These are phyloP conservation scores for Andricus grossulariae DNA, from an alignment of 1,140 invertebrate species.

Conservation along the genomic window DNA sequence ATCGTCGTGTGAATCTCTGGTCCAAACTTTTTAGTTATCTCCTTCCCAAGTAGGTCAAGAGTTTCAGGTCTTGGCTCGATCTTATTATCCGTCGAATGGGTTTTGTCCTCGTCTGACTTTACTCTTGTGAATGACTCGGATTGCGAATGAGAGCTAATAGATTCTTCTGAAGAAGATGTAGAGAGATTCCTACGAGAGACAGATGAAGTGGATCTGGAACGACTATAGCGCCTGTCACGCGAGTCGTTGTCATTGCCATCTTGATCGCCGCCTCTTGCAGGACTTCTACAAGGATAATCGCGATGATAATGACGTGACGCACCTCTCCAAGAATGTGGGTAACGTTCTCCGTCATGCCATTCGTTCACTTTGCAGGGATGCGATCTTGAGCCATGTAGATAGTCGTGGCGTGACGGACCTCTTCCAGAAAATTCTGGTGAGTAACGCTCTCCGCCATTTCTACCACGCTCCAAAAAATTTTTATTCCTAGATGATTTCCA, in stretches of 20 bases:
- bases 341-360: too few relatives aligned
- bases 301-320: too few relatives aligned
- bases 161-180: background rate
- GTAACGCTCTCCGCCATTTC: background rate
- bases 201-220: too few relatives aligned
- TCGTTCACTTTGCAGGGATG: too few relatives aligned
- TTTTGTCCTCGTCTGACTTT: background rate
- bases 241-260: too few relatives aligned
- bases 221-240: too few relatives aligned
- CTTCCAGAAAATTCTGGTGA: too few relatives aligned
- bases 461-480: too few relatives aligned
- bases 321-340: too few relatives aligned
- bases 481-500: background rate
- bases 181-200: too few relatives aligned
- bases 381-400: background rate
- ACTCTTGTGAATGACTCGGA: background rate
- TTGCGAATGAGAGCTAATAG: background rate
- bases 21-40: background rate
- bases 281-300: too few relatives aligned
- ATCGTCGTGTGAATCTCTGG: background rate
- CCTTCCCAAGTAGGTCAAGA: background rate
- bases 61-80: background rate
- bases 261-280: too few relatives aligned
- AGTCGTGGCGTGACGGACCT: background rate
- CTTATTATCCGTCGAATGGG: background rate